Base-by-base conservation (phyloP, 2,113 vertebrate genomes). In the Xiphorhynchus elegans region DNA sequence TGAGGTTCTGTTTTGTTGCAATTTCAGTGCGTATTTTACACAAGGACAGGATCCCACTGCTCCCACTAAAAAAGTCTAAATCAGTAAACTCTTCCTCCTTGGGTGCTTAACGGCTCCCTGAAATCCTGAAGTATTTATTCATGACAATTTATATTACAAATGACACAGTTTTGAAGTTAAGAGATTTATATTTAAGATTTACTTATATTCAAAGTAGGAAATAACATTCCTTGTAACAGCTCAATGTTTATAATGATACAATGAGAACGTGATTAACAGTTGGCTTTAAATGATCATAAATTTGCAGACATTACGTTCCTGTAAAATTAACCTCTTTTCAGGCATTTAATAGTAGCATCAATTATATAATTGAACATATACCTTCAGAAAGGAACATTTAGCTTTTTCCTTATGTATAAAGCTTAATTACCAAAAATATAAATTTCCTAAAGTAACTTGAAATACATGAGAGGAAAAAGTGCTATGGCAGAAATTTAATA, bases 171-270 rank as follows among this genome's bases (percentile, higher is more conserved):
- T 50, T 79, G 37, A 92, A 78, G 39, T 23, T 17, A 29, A 29
- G 2, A 58, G 33, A 93, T 95, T 52, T 92, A 81, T 94, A 84
- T 95, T 95, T 73, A 95, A 86, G 67, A 81, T 97, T 98, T 98
- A 97, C 97, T 97, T 95, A 64, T 90, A 53, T 88, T 97, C 89
- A 95, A 94, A 93, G 81, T 97, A 96, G 89, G 97, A 97, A 97
- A 96, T 91, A 79, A 70, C 72, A 97, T 88, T 93, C 86, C 91
- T 83, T 78, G 16, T 89, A 96, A 95, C 85, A 97, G 90, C 85
- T 96, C 44, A 47, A 52, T 84, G 40, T 63, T 91, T 72, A 66
- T 58, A 87, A 26, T 60, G 39, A 89, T 94, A 97, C 93, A 95
- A 59, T 85, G 72, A 83, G 94, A 95, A 95, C 86, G 58, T 86